phyloP scores from a whole-genome alignment of 2,888 invertebrate genomes.

The Lepidochrysops patricia region DNA sequence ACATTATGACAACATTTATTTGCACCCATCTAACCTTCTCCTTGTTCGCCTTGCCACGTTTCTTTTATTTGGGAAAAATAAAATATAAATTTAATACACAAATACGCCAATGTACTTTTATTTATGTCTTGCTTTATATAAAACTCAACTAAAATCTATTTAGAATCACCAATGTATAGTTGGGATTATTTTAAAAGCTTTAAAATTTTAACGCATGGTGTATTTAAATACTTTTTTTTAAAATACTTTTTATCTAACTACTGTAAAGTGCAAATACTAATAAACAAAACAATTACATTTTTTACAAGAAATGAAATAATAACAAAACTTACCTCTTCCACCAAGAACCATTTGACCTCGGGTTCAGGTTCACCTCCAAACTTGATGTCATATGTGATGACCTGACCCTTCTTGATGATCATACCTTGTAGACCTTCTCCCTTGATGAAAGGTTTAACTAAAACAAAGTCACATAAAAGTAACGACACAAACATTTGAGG shows the following conservation, averaged over 20 bases:
- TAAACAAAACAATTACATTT: not conserved
- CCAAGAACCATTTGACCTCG: conserved; percentile 91
- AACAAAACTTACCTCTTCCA: conserved; percentile 79
- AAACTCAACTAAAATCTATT: not conserved
- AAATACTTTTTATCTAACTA: not conserved
- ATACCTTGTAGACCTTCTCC: conserved; percentile 89
- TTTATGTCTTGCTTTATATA: not conserved
- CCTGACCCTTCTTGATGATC: conserved; percentile 96
- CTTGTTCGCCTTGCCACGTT: conserved; percentile 84
- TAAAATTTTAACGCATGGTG: not conserved
- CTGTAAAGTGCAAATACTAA: not conserved
- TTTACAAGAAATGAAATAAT: not conserved
- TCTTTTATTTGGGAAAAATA: conserved; percentile 75
- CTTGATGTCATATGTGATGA: conserved; percentile 93
- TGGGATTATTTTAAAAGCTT: not conserved
- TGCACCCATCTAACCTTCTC: conserved; percentile 82
- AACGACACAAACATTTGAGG: not conserved
- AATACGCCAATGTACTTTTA: not conserved
- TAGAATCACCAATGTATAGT: not conserved
- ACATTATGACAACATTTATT: conserved; percentile 61
- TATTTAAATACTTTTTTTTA: not conserved
- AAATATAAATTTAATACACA: conserved; percentile 30
- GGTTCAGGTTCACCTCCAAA: conserved; percentile 98
- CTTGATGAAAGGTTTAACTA: conserved; percentile 96
- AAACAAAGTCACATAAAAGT: conserved; percentile 15